Evolutionary conservation across 2,888 invertebrate species (phyloP).

Genomic region (Paralinhomoeus sp.): DNA sequence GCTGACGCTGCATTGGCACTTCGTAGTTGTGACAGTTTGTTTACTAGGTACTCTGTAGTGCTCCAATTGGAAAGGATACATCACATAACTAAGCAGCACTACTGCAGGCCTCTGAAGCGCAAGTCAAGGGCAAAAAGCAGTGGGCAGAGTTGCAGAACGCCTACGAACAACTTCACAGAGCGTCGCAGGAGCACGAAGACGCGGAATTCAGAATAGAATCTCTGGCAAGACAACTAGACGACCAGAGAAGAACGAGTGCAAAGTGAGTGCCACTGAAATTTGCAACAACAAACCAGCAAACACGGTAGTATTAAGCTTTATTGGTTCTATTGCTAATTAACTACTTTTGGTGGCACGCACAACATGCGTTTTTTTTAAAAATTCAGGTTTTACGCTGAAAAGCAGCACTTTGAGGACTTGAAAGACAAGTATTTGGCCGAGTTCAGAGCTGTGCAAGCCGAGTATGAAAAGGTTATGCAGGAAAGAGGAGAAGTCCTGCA

Average conservation of each 20-base stretch:
- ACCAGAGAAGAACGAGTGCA: neutral
- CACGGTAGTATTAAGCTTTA: too few species aligned
- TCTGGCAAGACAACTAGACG: neutral
- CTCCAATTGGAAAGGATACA: too few species aligned
- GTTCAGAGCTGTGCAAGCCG: slow-evolving; percentile 65
- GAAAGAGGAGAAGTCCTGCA: slow-evolving; percentile 67
- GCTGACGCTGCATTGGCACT: too few species aligned
- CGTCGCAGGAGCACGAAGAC: slow-evolving; percentile 1
- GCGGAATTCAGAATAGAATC: too few species aligned
- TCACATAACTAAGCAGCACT: too few species aligned
- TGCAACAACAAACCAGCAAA: too few species aligned
- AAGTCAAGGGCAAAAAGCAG: neutral
- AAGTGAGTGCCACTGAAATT: too few species aligned
- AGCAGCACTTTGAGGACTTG: neutral
- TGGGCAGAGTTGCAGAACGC: neutral
- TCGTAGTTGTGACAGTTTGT: too few species aligned
- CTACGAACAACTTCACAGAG: slow-evolving; percentile 1
- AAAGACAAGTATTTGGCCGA: neutral
- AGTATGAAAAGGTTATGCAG: slow-evolving; percentile 48
- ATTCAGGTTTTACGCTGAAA: too few species aligned
- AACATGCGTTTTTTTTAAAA: too few species aligned
- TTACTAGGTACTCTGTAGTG: too few species aligned
- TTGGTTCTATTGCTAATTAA: neutral
- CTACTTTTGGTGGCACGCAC: neutral
- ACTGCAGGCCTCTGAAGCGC: too few species aligned